phyloP scores from a whole-genome alignment of 2,888 invertebrate species.

The Apamea monoglypha region DNA sequence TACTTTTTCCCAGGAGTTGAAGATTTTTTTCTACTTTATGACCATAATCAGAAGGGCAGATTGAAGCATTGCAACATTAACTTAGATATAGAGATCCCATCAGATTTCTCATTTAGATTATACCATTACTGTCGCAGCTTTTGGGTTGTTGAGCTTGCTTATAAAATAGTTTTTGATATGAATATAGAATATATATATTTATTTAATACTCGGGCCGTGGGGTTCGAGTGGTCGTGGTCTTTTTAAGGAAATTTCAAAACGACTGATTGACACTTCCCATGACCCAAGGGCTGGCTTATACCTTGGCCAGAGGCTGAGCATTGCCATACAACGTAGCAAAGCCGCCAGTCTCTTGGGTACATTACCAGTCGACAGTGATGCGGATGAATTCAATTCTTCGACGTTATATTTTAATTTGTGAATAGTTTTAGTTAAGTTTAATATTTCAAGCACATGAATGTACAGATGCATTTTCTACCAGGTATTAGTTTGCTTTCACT shows the following conservation, averaged over 20 bases:
- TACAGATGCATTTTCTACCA: neutral
- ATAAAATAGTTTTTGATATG: neutral
- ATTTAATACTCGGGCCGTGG: too few relatives aligned
- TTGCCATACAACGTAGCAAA: too few relatives aligned
- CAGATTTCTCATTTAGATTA: neutral
- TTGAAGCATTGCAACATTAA: neutral
- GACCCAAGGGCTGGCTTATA: too few relatives aligned
- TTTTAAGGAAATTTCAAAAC: too few relatives aligned
- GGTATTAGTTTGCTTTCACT: slow-evolving; percentile 1
- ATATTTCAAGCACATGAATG: neutral
- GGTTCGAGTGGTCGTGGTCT: too few relatives aligned
- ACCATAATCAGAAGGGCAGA: neutral
- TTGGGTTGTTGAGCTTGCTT: neutral
- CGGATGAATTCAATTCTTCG: too few relatives aligned
- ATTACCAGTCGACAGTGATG: too few relatives aligned
- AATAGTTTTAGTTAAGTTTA: neutral
- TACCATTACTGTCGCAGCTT: neutral
- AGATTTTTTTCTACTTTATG: neutral
- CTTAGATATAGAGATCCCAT: neutral
- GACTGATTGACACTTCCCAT: too few relatives aligned
- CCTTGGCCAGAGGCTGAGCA: too few relatives aligned
- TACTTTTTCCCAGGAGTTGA: neutral
- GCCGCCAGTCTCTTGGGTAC: too few relatives aligned
- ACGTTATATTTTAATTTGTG: too few relatives aligned
- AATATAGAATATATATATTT: neutral